Percentiles rank a stretch among this genome's conserved stretches.
Evolutionary conservation across 1,140 invertebrate genomes (phyloP).

Genomic region (Aricia agestis): DNA sequence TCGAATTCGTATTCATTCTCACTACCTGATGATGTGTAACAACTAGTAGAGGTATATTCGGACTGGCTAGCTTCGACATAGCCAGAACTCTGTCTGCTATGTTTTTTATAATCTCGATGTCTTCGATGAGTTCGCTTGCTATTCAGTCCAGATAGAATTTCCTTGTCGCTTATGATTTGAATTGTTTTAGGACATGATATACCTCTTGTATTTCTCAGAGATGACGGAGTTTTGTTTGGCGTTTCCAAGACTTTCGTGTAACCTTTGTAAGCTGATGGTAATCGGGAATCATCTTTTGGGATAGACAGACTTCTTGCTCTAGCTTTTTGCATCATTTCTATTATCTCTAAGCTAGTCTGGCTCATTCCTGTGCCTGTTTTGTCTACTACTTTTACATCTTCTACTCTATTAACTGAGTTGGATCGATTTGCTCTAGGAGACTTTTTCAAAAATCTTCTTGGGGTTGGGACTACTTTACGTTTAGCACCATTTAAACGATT

Average conservation of each 20-base stretch:
- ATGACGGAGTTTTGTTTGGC: constrained; percentile 65
- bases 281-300: constrained; percentile 67
- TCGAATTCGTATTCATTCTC: constrained; percentile 75
- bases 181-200: constrained; percentile 75
- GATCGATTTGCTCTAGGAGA: constrained; percentile 66
- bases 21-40: constrained; percentile 71
- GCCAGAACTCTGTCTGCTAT: constrained; percentile 62
- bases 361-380: constrained; percentile 66
- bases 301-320: constrained; percentile 71
- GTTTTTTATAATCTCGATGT: constrained; percentile 38
- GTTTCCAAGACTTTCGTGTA: constrained; percentile 61
- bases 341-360: constrained; percentile 69
- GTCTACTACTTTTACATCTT: constrained; percentile 48
- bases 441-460: constrained; percentile 60
- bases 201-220: constrained; percentile 56
- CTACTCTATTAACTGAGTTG: constrained; percentile 58
- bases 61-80: constrained; percentile 74
- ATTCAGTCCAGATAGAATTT: constrained; percentile 73
- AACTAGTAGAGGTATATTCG: constrained; percentile 66
- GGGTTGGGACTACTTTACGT: constrained; percentile 58
- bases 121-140: constrained; percentile 46
- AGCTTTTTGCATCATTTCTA: constrained; percentile 72
- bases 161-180: constrained; percentile 72
- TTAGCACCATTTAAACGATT: constrained; percentile 49
- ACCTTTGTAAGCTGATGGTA: constrained; percentile 52